These are phyloP conservation scores for Gymnoscelis rufifasciata DNA, from an alignment of 2,888 invertebrate species.

Conservation along the genomic window DNA sequence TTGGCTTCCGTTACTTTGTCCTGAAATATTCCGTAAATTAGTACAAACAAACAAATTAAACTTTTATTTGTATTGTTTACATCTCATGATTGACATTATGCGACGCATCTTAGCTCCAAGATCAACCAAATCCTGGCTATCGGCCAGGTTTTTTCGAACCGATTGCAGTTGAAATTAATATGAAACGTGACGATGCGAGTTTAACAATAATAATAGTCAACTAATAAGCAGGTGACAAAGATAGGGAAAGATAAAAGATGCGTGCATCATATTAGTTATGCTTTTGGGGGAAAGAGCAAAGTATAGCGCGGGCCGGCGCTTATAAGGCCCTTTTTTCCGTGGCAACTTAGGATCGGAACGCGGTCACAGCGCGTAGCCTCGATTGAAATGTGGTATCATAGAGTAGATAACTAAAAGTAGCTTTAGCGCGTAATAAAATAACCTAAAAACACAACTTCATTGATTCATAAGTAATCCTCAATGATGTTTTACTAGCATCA, in stretches of 20 bases:
- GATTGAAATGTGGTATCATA: constrained; percentile 45
- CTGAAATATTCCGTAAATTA: constrained; percentile 53
- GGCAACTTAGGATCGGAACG: constrained; percentile 60
- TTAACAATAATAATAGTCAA: constrained; percentile 39
- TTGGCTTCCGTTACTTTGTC: constrained; percentile 87
- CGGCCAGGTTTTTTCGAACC: constrained; percentile 50
- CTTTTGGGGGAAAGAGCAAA: constrained; percentile 55
- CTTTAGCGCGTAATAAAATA: constrained; percentile 36
- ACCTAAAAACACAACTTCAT: constrained; percentile 22
- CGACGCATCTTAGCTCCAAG: constrained; percentile 37
- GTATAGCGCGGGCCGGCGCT: constrained; percentile 56
- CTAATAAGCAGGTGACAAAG: constrained; percentile 69
- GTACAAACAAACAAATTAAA: not conserved
- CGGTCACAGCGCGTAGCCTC: constrained; percentile 65
- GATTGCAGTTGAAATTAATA: constrained; percentile 35
- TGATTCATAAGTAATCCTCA: constrained; percentile 9
- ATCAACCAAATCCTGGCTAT: constrained; percentile 56
- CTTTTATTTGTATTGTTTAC: constrained; percentile 38
- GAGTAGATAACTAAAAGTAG: constrained; percentile 40
- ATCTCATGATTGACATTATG: constrained; percentile 29
- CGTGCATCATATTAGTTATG: constrained; percentile 65
- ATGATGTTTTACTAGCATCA: not conserved
- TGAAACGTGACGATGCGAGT: constrained; percentile 39
- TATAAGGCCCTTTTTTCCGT: constrained; percentile 60
- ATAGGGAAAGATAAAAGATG: constrained; percentile 66